Conservation (phyloP, 2,113 vertebrate species). For the Bungarus multicinctus region DNA sequence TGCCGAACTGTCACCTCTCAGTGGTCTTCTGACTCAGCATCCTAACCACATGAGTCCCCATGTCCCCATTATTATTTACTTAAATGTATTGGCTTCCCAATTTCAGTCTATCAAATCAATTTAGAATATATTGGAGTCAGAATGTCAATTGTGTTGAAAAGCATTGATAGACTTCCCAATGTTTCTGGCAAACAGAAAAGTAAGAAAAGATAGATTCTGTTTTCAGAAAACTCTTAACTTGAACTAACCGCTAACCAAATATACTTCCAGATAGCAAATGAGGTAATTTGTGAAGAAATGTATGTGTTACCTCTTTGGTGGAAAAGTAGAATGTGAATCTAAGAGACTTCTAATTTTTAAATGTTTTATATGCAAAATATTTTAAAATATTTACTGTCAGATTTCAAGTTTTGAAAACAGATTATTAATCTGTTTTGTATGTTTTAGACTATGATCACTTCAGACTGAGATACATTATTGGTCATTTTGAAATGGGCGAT, state of each 20-base stretch:
- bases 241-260: background rate
- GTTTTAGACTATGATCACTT: background rate
- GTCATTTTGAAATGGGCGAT: background rate
- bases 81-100: background rate
- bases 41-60: background rate
- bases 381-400: background rate
- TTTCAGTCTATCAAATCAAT: background rate
- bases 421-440: background rate
- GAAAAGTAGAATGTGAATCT: background rate
- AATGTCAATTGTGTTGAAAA: background rate
- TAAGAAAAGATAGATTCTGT: background rate
- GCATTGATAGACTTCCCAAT: background rate
- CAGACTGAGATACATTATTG: background rate
- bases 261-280: background rate
- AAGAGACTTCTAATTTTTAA: background rate
- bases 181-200: background rate
- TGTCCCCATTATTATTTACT: background rate
- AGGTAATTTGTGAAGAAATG: background rate
- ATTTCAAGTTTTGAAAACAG: background rate
- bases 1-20: background rate
- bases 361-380: background rate
- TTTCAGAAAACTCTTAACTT: background rate
- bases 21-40: background rate
- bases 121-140: background rate
- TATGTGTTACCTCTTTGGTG: background rate